These are phyloP conservation scores for Aphelinus atriplicis DNA, from an alignment of 1,140 invertebrate genomes.

Conservation along the genomic window DNA sequence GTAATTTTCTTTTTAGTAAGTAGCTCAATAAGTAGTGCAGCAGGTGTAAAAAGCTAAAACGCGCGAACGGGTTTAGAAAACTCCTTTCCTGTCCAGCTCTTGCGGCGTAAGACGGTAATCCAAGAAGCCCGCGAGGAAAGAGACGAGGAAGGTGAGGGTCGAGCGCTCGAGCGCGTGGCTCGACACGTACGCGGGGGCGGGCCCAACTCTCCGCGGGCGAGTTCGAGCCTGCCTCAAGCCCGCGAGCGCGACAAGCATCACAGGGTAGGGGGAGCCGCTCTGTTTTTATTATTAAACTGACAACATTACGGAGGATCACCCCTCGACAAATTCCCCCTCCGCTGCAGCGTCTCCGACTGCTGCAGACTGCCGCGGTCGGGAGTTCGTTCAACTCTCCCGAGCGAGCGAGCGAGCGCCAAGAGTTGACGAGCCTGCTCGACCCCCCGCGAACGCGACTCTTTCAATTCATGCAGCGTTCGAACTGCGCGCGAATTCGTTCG, in stretches of 20 bases:
- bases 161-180: slow-evolving; percentile 19
- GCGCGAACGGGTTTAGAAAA: no score
- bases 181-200: slow-evolving; percentile 28
- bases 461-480: no score
- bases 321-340: slow-evolving; percentile 31
- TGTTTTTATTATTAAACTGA: slow-evolving; percentile 23
- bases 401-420: not conserved
- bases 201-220: slow-evolving; percentile 12
- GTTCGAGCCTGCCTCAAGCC: not conserved
- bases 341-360: not conserved
- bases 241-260: slow-evolving; percentile 1
- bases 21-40: no score
- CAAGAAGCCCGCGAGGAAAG: not conserved
- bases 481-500: no score
- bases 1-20: no score
- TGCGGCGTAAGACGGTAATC: not conserved
- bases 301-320: slow-evolving; percentile 14
- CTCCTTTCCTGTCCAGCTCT: not conserved
- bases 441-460: slow-evolving; percentile 4
- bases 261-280: not conserved
- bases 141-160: slow-evolving; percentile 5
- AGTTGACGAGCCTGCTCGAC: not conserved
- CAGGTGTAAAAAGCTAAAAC: no score
- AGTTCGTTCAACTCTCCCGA: slow-evolving; percentile 49
- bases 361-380: not conserved